Evolutionary conservation across 2,888 invertebrate species (phyloP), one percentile per base, ranked within the genome.

Genomic region (Lamproptera curius): DNA sequence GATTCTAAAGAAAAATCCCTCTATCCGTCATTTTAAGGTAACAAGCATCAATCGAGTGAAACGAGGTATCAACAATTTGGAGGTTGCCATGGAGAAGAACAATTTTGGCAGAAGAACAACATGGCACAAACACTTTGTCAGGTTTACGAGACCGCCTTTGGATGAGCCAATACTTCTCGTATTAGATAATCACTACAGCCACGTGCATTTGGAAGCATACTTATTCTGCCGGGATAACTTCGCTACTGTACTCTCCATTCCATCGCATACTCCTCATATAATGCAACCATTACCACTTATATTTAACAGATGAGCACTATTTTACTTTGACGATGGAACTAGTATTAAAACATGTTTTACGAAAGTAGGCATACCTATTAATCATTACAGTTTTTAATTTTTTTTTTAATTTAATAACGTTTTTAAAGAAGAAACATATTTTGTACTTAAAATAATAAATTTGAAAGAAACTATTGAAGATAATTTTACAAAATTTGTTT

Each of bases 31-130:
- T 42, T 58, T 64, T n/a, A 65, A 67, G 48, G 63, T 59, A 26
- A 67, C 62, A 2, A 64, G 62, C 42, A 51, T 69, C 8, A 62
- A 63, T 45, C 38, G 64, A 14, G 53, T 62, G 16, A 53, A 52
- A 17, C 59, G 4, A 34, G 4, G 3, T 34, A 34, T 5, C 8
- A 23, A 23, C 5, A 8, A 23, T 23, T 4, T 6, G 23, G 23
- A 6, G 23, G 8, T 23, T 4, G 4, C 8, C 23, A 6, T 23
- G 4, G 23, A 23, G 8, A 23, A 23, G 23, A 6, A 23, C 23
- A 23, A 23, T 23, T 23, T 6, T 23, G 4, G 23, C 23, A 4
- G 23, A 23, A 23, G 8, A 23, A 8, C 5, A 8, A 23, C 23
- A 23, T 23, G 23, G 23, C 23, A 6, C 23, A 23, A 23, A 8